Conservation (phyloP, 2,888 invertebrate species). For the Dyspetes luteomarginatus region DNA sequence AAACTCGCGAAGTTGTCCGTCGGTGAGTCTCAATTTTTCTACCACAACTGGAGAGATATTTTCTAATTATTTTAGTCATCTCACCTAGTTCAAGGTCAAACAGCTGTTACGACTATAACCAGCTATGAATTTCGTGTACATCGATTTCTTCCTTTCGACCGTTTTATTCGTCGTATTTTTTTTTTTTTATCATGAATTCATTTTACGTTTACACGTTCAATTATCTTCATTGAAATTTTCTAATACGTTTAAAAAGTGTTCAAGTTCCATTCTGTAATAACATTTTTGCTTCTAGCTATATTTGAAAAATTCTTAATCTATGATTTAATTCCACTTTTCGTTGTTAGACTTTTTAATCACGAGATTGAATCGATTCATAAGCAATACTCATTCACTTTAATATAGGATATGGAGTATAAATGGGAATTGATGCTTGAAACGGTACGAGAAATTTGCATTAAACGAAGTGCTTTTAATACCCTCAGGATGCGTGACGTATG, state of each 20-base stretch:
- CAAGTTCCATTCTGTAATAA: too few relatives aligned
- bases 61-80: not conserved
- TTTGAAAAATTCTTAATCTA: too few relatives aligned
- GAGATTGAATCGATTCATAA: conserved; percentile 10
- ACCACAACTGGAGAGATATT: not conserved
- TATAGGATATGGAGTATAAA: not conserved
- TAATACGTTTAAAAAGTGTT: too few relatives aligned
- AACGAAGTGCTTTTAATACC: not conserved
- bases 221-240: too few relatives aligned
- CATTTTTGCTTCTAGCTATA: too few relatives aligned
- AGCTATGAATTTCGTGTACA: not conserved
- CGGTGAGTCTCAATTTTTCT: conserved; percentile 67
- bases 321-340: not conserved
- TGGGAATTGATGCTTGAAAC: conserved; percentile 1
- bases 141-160: too few relatives aligned
- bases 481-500: conserved; percentile 26
- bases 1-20: conserved; percentile 75
- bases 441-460: conserved; percentile 7
- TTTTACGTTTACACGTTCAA: too few relatives aligned
- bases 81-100: not conserved
- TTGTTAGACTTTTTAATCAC: not conserved
- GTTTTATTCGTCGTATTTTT: too few relatives aligned
- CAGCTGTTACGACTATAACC: not conserved
- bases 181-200: too few relatives aligned
- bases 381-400: not conserved